These are phyloP conservation scores for Tretioscincus oriximinensis DNA, from an alignment of 2,113 vertebrate species.

Conservation along the genomic window DNA sequence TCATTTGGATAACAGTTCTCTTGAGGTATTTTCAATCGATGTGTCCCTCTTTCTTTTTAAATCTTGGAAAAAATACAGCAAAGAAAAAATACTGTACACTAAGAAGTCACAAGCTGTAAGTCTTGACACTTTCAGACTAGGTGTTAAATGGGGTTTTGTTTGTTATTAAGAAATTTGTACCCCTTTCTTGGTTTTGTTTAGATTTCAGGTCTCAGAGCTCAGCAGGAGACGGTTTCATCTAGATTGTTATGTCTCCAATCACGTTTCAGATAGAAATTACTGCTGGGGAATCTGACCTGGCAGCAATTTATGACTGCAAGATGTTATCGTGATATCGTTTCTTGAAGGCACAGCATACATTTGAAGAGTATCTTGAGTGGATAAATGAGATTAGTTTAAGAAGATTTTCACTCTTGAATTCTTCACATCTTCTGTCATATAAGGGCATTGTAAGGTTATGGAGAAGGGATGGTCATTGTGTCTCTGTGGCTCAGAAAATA, in stretches of 20 bases:
- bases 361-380: conserved; percentile 16
- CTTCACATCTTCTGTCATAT: neutral
- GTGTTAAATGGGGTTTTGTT: neutral
- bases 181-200: neutral
- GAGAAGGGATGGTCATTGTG: neutral
- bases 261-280: neutral
- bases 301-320: conserved; percentile 10
- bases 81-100: neutral
- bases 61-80: neutral
- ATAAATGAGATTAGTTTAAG: conserved; percentile 22
- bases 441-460: conserved; percentile 13
- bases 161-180: neutral
- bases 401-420: neutral
- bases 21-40: neutral
- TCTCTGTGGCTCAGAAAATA: neutral
- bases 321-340: conserved; percentile 14
- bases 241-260: neutral
- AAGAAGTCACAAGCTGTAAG: neutral
- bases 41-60: neutral
- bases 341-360: neutral
- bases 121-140: neutral
- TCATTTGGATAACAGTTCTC: neutral
- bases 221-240: neutral
- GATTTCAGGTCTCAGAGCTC: neutral
- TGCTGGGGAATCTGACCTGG: conserved; percentile 14